These are phyloP conservation scores for Hirtodrosophila alboralis DNA, from an alignment of 2,888 invertebrate species.

Conservation along the genomic window DNA sequence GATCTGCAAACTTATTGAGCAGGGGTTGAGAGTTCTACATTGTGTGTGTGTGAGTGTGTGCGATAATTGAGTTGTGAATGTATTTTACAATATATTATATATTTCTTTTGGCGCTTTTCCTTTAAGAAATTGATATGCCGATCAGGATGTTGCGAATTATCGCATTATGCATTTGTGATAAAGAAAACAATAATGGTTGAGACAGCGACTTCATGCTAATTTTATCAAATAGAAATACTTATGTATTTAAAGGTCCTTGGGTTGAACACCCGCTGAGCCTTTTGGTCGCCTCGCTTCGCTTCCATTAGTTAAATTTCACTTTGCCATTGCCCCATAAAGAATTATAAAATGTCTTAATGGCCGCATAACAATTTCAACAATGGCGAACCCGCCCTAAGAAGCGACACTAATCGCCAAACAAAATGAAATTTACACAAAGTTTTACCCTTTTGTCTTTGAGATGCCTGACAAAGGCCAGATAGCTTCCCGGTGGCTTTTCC, in stretches of 20 bases:
- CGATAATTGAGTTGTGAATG: slow-evolving; percentile 79
- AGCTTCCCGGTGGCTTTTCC: slow-evolving; percentile 58
- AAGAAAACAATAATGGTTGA: slow-evolving; percentile 36
- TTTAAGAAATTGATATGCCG: slow-evolving; percentile 74
- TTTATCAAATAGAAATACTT: slow-evolving; percentile 19
- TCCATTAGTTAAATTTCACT: slow-evolving; percentile 71
- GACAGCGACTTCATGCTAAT: slow-evolving; percentile 49
- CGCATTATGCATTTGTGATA: slow-evolving; percentile 61
- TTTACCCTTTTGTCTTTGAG: slow-evolving; percentile 47
- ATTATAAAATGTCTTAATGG: slow-evolving; percentile 81
- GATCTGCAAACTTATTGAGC: slow-evolving; percentile 22
- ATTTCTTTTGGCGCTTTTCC: slow-evolving; percentile 26
- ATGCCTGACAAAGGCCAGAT: slow-evolving; percentile 71
- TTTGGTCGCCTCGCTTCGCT: slow-evolving; percentile 38
- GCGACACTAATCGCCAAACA: slow-evolving; percentile 81
- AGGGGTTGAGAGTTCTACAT: slow-evolving; percentile 51
- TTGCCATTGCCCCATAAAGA: slow-evolving; percentile 59
- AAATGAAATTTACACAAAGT: slow-evolving; percentile 81
- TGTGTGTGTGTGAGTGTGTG: slow-evolving; percentile 47
- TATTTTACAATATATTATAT: slow-evolving; percentile 36
- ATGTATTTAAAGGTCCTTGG: slow-evolving; percentile 2
- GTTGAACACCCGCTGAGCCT: not conserved
- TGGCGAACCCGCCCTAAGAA: slow-evolving; percentile 52
- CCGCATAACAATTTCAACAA: slow-evolving; percentile 76
- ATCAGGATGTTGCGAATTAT: slow-evolving; percentile 73